Percentiles rank a stretch among this genome's conserved stretches.
phyloP scores from a whole-genome alignment of 2,113 vertebrate species.

The Rattus norvegicus region GRCr8 NC_086031.1:84805001-84805500 shows the following conservation, averaged over 20 bases:
- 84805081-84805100: background rate
- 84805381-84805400: too few relatives aligned
- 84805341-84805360: conserved; percentile 14
- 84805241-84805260: conserved; percentile 11
- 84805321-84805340: background rate
- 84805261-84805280: background rate
- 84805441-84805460: too few relatives aligned
- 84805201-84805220: conserved; percentile 13
- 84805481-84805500: too few relatives aligned
- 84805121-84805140: background rate
- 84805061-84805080: background rate
- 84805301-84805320: background rate
- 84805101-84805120: background rate
- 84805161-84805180: conserved; percentile 31
- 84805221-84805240: conserved; percentile 18
- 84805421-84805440: too few relatives aligned
- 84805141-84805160: background rate
- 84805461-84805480: too few relatives aligned
- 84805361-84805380: too few relatives aligned
- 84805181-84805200: conserved; percentile 32
- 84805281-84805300: background rate
- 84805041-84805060: background rate
- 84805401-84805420: too few relatives aligned
- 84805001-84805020: background rate
- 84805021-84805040: background rate